phyloP scores from a whole-genome alignment of 2,888 invertebrate species.

The Azorinus chamasolen region DNA sequence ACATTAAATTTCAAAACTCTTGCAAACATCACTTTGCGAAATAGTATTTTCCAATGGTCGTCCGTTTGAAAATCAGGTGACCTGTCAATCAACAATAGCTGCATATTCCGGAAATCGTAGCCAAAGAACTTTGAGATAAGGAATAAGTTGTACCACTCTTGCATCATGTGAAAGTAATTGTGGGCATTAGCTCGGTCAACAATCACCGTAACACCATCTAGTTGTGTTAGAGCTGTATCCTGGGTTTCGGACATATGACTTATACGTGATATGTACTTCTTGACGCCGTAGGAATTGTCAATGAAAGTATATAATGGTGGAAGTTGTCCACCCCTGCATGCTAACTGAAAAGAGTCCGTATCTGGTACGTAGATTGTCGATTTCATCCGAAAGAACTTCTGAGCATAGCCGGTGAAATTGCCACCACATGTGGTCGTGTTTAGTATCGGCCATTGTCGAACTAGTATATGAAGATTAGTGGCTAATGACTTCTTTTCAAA shows the following conservation, averaged over 20 bases:
- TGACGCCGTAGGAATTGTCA: no score
- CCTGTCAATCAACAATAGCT: conserved; percentile 43
- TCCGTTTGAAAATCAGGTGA: conserved; percentile 45
- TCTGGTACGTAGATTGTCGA: conserved; percentile 25
- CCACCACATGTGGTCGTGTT: conserved; percentile 21
- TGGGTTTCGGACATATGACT: no score
- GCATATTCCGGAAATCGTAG: conserved; percentile 28
- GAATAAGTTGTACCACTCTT: conserved; percentile 59
- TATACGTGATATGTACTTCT: no score
- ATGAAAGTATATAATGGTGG: neutral
- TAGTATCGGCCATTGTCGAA: no score
- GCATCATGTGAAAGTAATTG: conserved; percentile 59
- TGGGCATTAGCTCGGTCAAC: conserved; percentile 50
- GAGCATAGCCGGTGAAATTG: conserved; percentile 45
- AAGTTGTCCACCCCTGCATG: conserved; percentile 3
- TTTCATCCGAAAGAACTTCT: conserved; percentile 43
- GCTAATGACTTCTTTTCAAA: no score
- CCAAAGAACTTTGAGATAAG: conserved; percentile 35
- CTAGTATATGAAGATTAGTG: no score
- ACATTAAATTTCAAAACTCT: conserved; percentile 19
- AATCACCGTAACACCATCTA: no score
- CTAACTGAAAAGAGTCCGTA: conserved; percentile 30
- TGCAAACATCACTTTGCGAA: conserved; percentile 22
- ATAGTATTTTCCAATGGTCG: conserved; percentile 46
- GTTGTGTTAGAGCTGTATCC: no score